Conservation (phyloP, 2,113 vertebrate genomes). For the Crypturellus undulatus region DNA sequence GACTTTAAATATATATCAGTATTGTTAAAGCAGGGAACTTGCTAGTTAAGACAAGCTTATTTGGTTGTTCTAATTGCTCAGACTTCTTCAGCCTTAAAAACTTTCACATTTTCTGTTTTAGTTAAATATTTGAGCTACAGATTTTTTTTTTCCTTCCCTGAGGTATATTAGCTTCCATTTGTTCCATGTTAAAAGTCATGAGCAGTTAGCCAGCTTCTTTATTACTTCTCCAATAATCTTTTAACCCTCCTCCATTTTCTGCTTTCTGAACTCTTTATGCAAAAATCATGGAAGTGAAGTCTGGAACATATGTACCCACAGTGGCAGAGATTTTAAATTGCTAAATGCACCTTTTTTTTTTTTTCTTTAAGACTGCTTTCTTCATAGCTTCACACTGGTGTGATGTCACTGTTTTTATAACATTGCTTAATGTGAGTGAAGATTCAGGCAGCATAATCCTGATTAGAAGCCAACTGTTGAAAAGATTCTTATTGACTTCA, state of each 20-base stretch:
- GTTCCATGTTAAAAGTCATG: slow-evolving; percentile 23
- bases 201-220: slow-evolving; percentile 7
- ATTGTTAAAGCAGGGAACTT: neutral
- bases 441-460: neutral
- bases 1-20: neutral
- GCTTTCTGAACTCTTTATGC: neutral
- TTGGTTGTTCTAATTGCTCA: neutral
- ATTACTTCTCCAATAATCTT: neutral
- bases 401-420: neutral
- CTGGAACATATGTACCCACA: neutral
- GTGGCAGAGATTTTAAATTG: neutral
- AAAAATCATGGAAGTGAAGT: neutral
- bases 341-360: neutral
- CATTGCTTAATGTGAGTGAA: neutral
- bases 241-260: neutral
- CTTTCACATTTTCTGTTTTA: neutral
- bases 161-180: slow-evolving; percentile 30
- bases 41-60: neutral
- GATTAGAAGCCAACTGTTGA: neutral
- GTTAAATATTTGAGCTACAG: slow-evolving; percentile 30
- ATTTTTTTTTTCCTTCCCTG: neutral
- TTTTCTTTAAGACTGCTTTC: neutral
- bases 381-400: neutral
- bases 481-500: slow-evolving; percentile 34
- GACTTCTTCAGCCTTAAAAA: neutral